phyloP scores from a whole-genome alignment of 2,113 vertebrate species.

The Parus major region DNA sequence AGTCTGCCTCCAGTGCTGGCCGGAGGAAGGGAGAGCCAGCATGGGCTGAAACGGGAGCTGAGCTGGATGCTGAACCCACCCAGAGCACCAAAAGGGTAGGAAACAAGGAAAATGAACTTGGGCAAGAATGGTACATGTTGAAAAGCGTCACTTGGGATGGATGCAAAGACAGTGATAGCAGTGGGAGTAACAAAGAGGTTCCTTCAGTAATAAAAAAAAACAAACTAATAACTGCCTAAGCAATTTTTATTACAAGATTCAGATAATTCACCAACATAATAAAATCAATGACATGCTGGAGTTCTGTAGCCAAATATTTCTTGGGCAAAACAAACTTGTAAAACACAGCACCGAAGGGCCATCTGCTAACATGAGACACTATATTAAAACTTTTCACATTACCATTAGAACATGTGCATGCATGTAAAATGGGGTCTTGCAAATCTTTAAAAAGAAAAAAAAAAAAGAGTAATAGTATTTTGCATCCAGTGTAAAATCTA shows the following conservation, averaged over 20 bases:
- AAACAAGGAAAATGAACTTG: neutral
- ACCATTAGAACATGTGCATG: neutral
- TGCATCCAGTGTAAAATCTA: neutral
- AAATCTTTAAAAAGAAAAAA: neutral
- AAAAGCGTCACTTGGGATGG: neutral
- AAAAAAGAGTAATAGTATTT: neutral
- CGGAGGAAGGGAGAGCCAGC: neutral
- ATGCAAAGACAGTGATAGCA: neutral
- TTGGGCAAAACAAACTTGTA: conserved; percentile 33
- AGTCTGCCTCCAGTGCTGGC: neutral
- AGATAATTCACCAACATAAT: conserved; percentile 22
- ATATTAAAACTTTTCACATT: neutral
- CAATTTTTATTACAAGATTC: neutral
- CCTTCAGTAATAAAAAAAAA: neutral
- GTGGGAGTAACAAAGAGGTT: neutral
- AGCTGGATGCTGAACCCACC: neutral
- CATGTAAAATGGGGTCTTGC: neutral
- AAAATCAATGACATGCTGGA: conserved; percentile 3
- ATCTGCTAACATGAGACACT: neutral
- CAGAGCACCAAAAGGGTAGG: neutral
- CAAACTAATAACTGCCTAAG: conserved; percentile 10
- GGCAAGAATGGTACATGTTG: neutral
- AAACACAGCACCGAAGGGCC: neutral
- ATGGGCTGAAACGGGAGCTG: neutral
- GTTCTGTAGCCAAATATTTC: conserved; percentile 31